A percentile compares a stretch with the other conserved stretches of the same genome.
phyloP scores from a whole-genome alignment of 2,888 invertebrate species.

The Antheraea yamamai region DNA sequence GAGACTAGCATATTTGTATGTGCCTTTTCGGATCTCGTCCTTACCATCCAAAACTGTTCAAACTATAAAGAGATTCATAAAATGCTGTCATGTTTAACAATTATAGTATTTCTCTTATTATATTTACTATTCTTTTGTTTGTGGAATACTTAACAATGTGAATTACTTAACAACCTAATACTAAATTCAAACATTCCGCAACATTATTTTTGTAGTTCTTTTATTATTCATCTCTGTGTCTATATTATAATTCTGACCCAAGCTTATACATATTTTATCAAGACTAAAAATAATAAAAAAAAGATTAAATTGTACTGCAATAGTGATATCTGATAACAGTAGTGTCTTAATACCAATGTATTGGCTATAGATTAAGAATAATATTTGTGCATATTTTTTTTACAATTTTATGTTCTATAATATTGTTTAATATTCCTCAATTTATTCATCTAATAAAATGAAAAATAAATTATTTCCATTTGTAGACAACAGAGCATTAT shows the following conservation, averaged over 20 bases:
- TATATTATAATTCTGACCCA: conserved; percentile 19
- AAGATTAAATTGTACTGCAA: conserved; percentile 4
- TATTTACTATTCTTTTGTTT: conserved; percentile 11
- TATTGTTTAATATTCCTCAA: conserved; percentile 58
- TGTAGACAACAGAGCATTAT: conserved; percentile 53
- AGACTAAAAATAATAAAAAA: conserved; percentile 17
- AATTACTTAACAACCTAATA: conserved; percentile 40
- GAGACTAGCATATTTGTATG: conserved; percentile 46
- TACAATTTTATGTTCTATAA: conserved; percentile 54
- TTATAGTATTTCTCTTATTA: conserved; percentile 15
- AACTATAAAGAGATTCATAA: conserved; percentile 57
- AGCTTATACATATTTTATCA: conserved; percentile 27
- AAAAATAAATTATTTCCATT: conserved; percentile 72
- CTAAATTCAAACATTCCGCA: conserved; percentile 67
- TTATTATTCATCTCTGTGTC: conserved; percentile 27
- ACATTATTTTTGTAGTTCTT: conserved; percentile 58
- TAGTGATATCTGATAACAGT: conserved; percentile 19
- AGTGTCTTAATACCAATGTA: conserved; percentile 31
- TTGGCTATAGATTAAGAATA: conserved; percentile 62
- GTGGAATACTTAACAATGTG: conserved; percentile 16
- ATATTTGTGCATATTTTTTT: conserved; percentile 68
- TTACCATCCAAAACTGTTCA: conserved; percentile 68
- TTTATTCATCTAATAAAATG: conserved; percentile 67
- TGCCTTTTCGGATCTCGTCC: conserved; percentile 69
- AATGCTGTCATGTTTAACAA: conserved; percentile 17